Percentiles rank a stretch among this genome's conserved stretches.
Conservation (phyloP, 2,888 invertebrate genomes). For the Elmis aenea region DNA sequence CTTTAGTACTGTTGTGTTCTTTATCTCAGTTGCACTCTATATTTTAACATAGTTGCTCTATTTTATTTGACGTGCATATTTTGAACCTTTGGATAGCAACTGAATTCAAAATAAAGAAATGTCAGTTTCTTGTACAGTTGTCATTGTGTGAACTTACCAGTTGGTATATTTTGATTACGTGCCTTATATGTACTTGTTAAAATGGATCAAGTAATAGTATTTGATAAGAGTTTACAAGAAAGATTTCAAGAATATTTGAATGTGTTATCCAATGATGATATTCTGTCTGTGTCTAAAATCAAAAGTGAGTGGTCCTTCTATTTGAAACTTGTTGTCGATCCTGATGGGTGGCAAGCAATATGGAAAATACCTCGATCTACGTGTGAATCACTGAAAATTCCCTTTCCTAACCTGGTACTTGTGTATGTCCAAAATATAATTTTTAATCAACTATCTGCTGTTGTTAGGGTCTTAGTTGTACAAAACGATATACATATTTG, state of each 20-base stretch:
- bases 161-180: too few species aligned
- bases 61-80: too few species aligned
- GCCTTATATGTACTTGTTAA: too few species aligned
- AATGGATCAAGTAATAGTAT: conserved; percentile 55
- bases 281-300: conserved; percentile 50
- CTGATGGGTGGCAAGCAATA: conserved; percentile 64
- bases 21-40: too few species aligned
- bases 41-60: too few species aligned
- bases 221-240: conserved; percentile 54
- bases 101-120: too few species aligned
- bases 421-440: conserved; percentile 56
- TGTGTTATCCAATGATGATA: conserved; percentile 46
- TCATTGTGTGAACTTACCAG: too few species aligned
- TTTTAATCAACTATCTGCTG: conserved; percentile 52
- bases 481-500: conserved; percentile 59
- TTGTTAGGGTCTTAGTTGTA: conserved; percentile 58
- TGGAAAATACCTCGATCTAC: conserved; percentile 64
- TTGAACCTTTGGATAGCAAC: too few species aligned
- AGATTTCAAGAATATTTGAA: conserved; percentile 52
- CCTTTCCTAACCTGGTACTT: conserved; percentile 61
- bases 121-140: too few species aligned
- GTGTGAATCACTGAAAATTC: conserved; percentile 59
- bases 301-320: conserved; percentile 53
- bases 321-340: conserved; percentile 57
- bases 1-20: too few species aligned